Evolutionary conservation across 1,140 invertebrate genomes (phyloP).

Genomic region (Dryas iulia): DNA sequence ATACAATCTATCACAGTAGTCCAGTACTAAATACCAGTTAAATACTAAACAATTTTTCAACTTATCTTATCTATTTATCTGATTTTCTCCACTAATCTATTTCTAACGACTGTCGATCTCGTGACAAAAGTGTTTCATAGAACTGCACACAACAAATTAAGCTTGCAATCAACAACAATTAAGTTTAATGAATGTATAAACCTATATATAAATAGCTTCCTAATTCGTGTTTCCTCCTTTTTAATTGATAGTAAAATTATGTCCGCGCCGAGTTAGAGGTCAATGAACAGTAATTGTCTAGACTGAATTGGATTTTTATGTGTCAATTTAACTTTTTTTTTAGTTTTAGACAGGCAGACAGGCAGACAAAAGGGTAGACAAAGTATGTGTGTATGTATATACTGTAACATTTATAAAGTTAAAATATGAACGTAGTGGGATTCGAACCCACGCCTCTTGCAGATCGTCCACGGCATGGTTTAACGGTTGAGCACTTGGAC

Average conservation of each 20-base stretch:
- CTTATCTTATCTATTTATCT: background rate
- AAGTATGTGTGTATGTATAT: too few relatives aligned
- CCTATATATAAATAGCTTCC: constrained; percentile 53
- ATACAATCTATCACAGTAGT: too few relatives aligned
- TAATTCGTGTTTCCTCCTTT: constrained; percentile 59
- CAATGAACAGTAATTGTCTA: constrained; percentile 31
- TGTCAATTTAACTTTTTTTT: too few relatives aligned
- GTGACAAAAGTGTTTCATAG: constrained; percentile 23
- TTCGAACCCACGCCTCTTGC: too few relatives aligned
- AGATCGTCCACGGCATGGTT: too few relatives aligned
- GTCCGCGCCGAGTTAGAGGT: constrained; percentile 17
- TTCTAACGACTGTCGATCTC: background rate
- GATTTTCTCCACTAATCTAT: constrained; percentile 1
- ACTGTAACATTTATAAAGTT: too few relatives aligned
- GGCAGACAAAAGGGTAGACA: too few relatives aligned
- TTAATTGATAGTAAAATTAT: constrained; percentile 52
- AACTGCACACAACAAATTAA: constrained; percentile 40
- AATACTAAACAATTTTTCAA: background rate
- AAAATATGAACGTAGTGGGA: too few relatives aligned
- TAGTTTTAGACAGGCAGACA: too few relatives aligned
- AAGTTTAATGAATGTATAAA: constrained; percentile 47
- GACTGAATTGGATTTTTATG: constrained; percentile 25
- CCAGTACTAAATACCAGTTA: background rate
- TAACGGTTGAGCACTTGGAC: too few relatives aligned
- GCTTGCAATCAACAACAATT: constrained; percentile 55